Percentiles rank a stretch among this genome's conserved stretches.
phyloP scores from a whole-genome alignment of 2,797 vertebrate species.

The Microcaecilia unicolor region DNA sequence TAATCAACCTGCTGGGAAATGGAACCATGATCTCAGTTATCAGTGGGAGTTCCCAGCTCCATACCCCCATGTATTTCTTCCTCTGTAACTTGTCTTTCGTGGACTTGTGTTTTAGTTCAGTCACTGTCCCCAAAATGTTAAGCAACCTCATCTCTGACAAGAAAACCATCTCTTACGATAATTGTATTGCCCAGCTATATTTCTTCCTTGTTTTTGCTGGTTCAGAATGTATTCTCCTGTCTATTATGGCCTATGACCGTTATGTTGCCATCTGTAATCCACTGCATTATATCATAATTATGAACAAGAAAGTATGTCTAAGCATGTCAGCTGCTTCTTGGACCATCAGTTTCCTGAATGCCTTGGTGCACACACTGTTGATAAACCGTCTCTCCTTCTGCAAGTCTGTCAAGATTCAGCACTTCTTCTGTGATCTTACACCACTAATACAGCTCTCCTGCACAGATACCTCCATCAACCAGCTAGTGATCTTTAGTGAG shows the following conservation, averaged over 20 bases:
- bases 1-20: conserved; percentile 11
- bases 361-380: neutral
- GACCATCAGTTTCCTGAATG: conserved; percentile 1
- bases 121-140: conserved; percentile 25
- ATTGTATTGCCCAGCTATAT: conserved; percentile 27
- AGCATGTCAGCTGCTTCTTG: conserved; percentile 10
- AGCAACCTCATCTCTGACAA: conserved; percentile 16
- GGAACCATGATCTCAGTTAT: conserved; percentile 20
- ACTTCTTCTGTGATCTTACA: conserved; percentile 36
- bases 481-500: conserved; percentile 29
- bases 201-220: conserved; percentile 28
- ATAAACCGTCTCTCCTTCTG: neutral
- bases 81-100: conserved; percentile 13
- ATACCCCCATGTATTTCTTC: neutral
- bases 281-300: conserved; percentile 8
- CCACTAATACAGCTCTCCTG: conserved; percentile 29
- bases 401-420: neutral
- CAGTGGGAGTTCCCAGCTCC: neutral
- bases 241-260: conserved; percentile 29
- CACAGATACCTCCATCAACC: conserved; percentile 24
- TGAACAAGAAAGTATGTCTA: conserved; percentile 4
- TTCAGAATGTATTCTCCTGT: conserved; percentile 26
- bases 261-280: conserved; percentile 27
- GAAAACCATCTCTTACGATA: conserved; percentile 11
- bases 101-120: conserved; percentile 21